Evolutionary conservation across 2,113 vertebrate genomes (phyloP).

Genomic region (Symphodus melops): DNA sequence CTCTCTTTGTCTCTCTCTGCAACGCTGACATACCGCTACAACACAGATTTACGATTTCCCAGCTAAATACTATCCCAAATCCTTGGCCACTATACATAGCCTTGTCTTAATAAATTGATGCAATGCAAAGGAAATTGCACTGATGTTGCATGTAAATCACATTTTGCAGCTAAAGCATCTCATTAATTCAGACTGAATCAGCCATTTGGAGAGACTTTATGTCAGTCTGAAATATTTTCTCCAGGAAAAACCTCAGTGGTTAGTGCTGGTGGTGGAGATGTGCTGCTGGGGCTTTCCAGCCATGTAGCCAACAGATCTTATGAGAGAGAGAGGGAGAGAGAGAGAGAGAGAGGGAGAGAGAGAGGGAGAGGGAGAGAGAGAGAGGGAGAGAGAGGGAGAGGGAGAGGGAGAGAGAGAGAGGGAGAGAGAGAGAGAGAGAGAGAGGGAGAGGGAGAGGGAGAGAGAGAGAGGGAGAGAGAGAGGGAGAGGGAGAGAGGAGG

Average conservation of each 20-base stretch:
- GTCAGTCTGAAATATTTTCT: constrained; percentile 42
- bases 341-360: too few species aligned
- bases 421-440: too few species aligned
- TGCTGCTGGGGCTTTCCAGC: constrained; percentile 42
- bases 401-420: too few species aligned
- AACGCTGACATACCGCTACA: too few species aligned
- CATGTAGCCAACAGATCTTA: neutral
- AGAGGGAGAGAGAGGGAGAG: too few species aligned
- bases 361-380: too few species aligned
- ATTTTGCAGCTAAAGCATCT: constrained; percentile 22
- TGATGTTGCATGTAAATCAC: constrained; percentile 32
- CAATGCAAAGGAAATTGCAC: constrained; percentile 25
- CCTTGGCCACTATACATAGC: neutral
- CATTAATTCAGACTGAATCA: constrained; percentile 46
- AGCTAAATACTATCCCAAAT: constrained; percentile 21
- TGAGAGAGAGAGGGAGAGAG: too few species aligned
- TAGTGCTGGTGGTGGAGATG: constrained; percentile 40
- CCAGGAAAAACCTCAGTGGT: constrained; percentile 42
- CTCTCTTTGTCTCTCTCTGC: neutral
- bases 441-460: too few species aligned
- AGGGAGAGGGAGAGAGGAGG: too few species aligned
- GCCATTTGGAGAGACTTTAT: constrained; percentile 14
- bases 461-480: too few species aligned
- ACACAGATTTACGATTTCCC: neutral
- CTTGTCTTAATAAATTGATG: constrained; percentile 8